Conservation (phyloP, 1,140 invertebrate species). For the Drosophila orosa region DNA sequence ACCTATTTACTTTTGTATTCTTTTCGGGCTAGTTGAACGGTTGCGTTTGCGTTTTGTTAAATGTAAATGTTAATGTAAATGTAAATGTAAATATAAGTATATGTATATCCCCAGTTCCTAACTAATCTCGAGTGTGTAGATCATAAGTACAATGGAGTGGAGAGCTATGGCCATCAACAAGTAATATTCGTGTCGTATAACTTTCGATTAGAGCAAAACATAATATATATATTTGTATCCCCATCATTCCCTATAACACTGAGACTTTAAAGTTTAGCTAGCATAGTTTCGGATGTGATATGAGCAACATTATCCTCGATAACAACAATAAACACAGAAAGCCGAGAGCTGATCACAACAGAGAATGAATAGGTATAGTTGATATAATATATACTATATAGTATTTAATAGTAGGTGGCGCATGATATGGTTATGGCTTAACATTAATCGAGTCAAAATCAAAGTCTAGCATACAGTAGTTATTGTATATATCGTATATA, state of each 20-base stretch:
- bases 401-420: constrained; percentile 40
- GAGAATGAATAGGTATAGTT: constrained; percentile 39
- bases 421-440: constrained; percentile 47
- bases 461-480: constrained; percentile 23
- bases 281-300: constrained; percentile 44
- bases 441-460: constrained; percentile 33
- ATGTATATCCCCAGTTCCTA: constrained; percentile 11
- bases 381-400: constrained; percentile 6
- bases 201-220: constrained; percentile 35
- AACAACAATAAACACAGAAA: constrained; percentile 66
- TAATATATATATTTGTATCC: constrained; percentile 10
- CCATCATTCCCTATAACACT: constrained; percentile 32
- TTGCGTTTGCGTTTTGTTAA: constrained; percentile 58
- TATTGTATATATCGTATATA: constrained; percentile 30
- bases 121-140: constrained; percentile 31
- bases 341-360: constrained; percentile 57
- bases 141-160: constrained; percentile 51
- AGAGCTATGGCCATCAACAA: constrained; percentile 39
- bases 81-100: constrained; percentile 7
- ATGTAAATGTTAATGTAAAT: constrained; percentile 19
- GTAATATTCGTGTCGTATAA: constrained; percentile 31
- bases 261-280: constrained; percentile 33
- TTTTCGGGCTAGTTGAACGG: constrained; percentile 61
- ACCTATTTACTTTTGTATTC: constrained; percentile 3
- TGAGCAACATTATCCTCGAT: constrained; percentile 37